Percentiles rank a stretch among this genome's conserved stretches.
These are phyloP conservation scores for Hymenochirus boettgeri DNA, from an alignment of 2,113 vertebrate genomes.

Conservation along the genomic window DNA sequence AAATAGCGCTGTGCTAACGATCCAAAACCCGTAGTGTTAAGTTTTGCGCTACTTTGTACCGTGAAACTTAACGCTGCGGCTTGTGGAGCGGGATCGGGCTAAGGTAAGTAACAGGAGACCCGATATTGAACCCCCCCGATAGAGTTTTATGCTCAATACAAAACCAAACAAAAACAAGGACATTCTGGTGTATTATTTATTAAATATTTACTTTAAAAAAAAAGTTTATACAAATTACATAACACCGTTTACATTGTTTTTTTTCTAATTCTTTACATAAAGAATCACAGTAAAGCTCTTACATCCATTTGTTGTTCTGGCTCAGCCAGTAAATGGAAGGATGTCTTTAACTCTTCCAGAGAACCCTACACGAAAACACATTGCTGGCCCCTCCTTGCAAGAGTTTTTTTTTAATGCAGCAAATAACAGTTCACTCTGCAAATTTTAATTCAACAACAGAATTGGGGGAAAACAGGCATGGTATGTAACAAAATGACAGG, in stretches of 20 bases:
- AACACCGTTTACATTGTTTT: conserved; percentile 83
- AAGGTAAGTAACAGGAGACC: no score
- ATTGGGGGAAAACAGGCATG: not conserved
- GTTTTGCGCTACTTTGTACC: no score
- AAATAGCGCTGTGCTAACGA: no score
- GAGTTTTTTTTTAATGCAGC: conserved; percentile 24
- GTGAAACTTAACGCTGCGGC: no score
- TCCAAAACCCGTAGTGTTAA: no score
- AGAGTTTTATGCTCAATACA: not conserved
- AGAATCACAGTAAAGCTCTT: conserved; percentile 79
- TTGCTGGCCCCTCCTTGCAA: conserved; percentile 3
- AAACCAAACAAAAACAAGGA: conserved; percentile 8
- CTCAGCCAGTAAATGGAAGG: conserved; percentile 68
- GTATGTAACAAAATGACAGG: not conserved
- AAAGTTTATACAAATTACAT: conserved; percentile 98
- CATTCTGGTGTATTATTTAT: conserved; percentile 90
- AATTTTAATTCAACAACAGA: conserved; percentile 28
- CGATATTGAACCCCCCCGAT: no score
- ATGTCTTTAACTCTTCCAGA: conserved; percentile 49
- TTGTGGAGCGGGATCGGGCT: no score
- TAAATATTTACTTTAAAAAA: conserved; percentile 94
- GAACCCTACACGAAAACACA: conserved; percentile 19
- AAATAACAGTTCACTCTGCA: conserved; percentile 22
- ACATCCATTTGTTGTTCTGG: conserved; percentile 65
- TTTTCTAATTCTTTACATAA: conserved; percentile 60